A percentile compares a stretch with the other conserved stretches of the same genome.
Evolutionary conservation across 2,113 vertebrate species (phyloP).

Genomic region (Zapus hudsonius): DNA sequence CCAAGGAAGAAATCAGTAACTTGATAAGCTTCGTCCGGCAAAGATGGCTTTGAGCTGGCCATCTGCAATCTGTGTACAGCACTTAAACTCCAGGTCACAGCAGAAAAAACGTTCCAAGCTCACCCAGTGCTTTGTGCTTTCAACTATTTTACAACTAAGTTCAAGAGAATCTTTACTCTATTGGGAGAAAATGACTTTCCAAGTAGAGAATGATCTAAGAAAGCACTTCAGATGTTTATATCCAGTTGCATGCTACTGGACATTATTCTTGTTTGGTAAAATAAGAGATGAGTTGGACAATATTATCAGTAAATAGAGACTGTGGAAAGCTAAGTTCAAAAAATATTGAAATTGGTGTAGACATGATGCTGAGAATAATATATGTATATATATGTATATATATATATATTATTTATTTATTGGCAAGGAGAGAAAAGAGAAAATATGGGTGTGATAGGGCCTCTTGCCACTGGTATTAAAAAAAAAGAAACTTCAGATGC

Average conservation of each 20-base stretch:
- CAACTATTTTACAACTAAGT: background rate
- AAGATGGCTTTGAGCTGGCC: slow-evolving; percentile 24
- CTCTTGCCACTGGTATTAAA: no score
- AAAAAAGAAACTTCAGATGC: no score
- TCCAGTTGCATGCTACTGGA: background rate
- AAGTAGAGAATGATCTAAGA: background rate
- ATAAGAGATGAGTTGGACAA: background rate
- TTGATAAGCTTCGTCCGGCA: slow-evolving; percentile 53
- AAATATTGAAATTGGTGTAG: background rate
- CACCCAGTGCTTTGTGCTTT: background rate
- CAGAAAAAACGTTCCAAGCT: background rate
- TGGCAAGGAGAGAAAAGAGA: no score
- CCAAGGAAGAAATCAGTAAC: slow-evolving; percentile 50
- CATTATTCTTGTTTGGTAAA: background rate
- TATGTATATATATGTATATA: no score
- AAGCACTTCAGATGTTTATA: background rate
- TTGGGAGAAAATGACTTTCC: background rate
- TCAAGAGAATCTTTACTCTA: background rate
- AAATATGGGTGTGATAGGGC: no score
- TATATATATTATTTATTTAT: no score
- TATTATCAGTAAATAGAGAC: background rate
- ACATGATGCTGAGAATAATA: background rate
- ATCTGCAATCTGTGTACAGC: slow-evolving; percentile 61
- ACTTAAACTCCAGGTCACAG: background rate
- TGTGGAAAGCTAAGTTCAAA: background rate